These are phyloP conservation scores for Heptranchias perlo DNA, from an alignment of 2,113 vertebrate species.

Conservation along the genomic window DNA sequence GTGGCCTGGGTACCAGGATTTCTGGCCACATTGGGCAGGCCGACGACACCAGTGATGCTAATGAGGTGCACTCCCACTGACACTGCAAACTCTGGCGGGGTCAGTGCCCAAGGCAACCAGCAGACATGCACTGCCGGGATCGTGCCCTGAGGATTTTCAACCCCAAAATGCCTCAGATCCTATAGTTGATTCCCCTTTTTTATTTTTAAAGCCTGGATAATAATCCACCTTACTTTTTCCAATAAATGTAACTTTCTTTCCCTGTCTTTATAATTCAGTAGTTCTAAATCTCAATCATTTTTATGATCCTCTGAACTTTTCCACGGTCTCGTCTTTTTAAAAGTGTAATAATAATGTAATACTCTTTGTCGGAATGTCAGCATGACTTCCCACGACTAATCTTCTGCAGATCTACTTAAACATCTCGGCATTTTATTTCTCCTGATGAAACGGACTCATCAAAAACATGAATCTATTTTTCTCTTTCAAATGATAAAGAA, in stretches of 20 bases:
- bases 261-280: neutral
- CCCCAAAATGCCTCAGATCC: neutral
- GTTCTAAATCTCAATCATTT: neutral
- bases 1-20: neutral
- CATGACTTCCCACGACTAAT: neutral
- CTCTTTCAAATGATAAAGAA: neutral
- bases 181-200: neutral
- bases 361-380: neutral
- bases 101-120: too few relatives aligned
- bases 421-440: too few relatives aligned
- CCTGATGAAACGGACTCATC: neutral
- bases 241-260: neutral
- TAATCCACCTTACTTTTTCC: neutral
- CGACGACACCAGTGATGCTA: too few relatives aligned
- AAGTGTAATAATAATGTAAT: neutral
- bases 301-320: neutral
- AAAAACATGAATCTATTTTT: neutral
- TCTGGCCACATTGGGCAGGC: neutral
- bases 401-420: too few relatives aligned
- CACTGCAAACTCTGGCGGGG: too few relatives aligned
- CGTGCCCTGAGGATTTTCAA: neutral
- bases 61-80: neutral
- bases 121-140: neutral
- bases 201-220: neutral
- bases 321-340: neutral